phyloP scores from a whole-genome alignment of 2,888 invertebrate genomes.

The Andricus quercusramuli region DNA sequence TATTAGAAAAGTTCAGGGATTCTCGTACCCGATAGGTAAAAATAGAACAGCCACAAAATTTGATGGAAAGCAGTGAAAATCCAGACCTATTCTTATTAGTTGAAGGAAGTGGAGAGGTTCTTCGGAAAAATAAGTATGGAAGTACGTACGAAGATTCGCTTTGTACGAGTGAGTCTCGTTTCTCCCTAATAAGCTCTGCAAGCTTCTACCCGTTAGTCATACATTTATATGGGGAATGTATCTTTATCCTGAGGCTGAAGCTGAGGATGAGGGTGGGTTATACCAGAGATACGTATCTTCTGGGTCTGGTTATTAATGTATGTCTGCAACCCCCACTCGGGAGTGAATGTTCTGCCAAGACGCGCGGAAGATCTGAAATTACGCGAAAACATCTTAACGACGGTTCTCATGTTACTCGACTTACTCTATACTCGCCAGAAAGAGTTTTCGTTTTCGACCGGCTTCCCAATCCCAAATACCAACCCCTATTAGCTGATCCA shows the following conservation, averaged over 20 bases:
- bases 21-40: too few relatives aligned
- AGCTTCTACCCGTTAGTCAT: conserved; percentile 72
- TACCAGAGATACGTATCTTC: conserved; percentile 72
- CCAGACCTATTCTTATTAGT: conserved; percentile 39
- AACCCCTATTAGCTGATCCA: neutral
- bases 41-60: too few relatives aligned
- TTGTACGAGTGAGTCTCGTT: conserved; percentile 59
- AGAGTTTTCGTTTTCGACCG: conserved; percentile 17
- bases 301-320: conserved; percentile 76
- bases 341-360: conserved; percentile 61
- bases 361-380: conserved; percentile 65
- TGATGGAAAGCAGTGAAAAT: conserved; percentile 5
- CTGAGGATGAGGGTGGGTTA: conserved; percentile 63
- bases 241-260: conserved; percentile 61
- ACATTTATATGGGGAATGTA: conserved; percentile 73
- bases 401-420: conserved; percentile 65
- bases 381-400: conserved; percentile 65
- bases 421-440: conserved; percentile 2
- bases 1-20: too few relatives aligned
- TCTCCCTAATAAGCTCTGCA: conserved; percentile 66
- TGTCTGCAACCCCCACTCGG: conserved; percentile 68
- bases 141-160: conserved; percentile 55
- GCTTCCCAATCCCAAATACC: conserved; percentile 9
- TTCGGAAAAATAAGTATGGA: conserved; percentile 49
- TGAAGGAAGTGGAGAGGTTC: conserved; percentile 17